A percentile compares a stretch with the other conserved stretches of the same genome.
Conservation (phyloP, 2,113 vertebrate genomes). For the Cichladusa arquata region DNA sequence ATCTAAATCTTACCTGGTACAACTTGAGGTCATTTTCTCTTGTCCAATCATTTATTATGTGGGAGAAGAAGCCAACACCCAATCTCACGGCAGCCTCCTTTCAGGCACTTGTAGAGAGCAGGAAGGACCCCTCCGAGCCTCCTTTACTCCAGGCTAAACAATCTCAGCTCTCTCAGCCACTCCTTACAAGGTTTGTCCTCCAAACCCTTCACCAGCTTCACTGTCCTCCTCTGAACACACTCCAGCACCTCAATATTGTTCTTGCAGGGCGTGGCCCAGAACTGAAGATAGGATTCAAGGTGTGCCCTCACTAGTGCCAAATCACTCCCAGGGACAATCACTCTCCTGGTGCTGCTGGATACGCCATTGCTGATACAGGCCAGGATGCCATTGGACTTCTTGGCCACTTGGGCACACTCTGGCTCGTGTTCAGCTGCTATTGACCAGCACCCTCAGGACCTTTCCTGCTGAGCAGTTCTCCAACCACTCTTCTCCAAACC, state of each 20-base stretch:
- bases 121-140: neutral
- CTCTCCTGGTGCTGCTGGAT: neutral
- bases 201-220: neutral
- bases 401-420: neutral
- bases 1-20: neutral
- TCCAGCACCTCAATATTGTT: neutral
- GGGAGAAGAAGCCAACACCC: neutral
- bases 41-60: neutral
- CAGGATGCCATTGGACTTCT: neutral
- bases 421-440: neutral
- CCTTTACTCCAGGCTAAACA: neutral
- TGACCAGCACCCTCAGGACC: neutral
- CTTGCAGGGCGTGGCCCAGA: neutral
- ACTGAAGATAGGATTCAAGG: fast-evolving
- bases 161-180: neutral
- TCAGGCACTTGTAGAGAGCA: neutral
- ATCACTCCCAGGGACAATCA: fast-evolving
- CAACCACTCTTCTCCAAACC: neutral
- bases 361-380: fast-evolving
- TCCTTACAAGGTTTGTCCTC: neutral
- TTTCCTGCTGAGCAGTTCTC: neutral
- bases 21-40: neutral
- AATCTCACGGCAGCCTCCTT: neutral
- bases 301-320: neutral
- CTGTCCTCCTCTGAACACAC: neutral